phyloP scores from a whole-genome alignment of 2,113 vertebrate species.

The Garra rufa region DNA sequence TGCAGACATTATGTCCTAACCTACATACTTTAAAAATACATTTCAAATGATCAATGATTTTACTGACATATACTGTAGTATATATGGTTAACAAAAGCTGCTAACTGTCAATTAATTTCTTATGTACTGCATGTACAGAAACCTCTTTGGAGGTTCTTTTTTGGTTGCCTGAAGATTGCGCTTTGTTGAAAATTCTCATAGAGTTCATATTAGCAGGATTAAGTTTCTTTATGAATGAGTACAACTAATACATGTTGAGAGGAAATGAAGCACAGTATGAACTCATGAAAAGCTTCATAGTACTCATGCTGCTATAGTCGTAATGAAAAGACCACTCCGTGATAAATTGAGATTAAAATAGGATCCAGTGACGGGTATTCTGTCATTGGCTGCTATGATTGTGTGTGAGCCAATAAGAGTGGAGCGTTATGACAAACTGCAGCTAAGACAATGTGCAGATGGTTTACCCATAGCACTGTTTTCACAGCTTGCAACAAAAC shows the following conservation, averaged over 20 bases:
- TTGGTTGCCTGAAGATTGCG: neutral
- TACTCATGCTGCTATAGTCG: neutral
- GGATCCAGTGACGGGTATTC: neutral
- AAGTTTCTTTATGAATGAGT: neutral
- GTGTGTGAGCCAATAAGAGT: neutral
- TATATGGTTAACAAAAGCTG: neutral
- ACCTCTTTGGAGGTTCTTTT: neutral
- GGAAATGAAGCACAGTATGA: slow-evolving; percentile 20
- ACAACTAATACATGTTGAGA: neutral
- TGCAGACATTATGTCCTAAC: neutral
- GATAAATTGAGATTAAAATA: neutral
- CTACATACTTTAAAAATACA: neutral
- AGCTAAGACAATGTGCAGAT: slow-evolving; percentile 5
- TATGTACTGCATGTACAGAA: neutral
- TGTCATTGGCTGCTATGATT: neutral
- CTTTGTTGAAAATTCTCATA: neutral
- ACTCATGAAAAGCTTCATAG: neutral
- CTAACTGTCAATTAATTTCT: neutral
- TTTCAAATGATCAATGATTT: neutral
- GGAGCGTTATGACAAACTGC: neutral
- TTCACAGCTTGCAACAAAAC: slow-evolving; percentile 26
- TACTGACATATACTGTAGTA: neutral
- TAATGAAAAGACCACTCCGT: neutral
- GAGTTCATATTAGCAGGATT: neutral
- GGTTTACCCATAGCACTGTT: neutral